These are phyloP conservation scores for Burhinus oedicnemus DNA, from an alignment of 2,113 vertebrate species.

Conservation along the genomic window DNA sequence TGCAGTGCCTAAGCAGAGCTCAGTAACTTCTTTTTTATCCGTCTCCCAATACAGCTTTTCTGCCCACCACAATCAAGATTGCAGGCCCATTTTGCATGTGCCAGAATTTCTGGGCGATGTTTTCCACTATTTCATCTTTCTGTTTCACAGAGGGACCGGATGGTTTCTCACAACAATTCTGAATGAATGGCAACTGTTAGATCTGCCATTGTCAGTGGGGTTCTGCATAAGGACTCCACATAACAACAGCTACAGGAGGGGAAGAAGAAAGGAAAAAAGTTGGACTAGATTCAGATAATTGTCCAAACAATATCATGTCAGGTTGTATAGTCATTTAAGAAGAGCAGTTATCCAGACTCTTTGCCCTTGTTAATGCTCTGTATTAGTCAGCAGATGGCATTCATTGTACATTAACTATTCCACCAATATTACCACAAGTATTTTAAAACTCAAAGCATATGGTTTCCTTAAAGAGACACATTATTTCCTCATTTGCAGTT, in stretches of 20 bases:
- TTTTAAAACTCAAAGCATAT: conserved; percentile 71
- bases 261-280: neutral
- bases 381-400: conserved; percentile 80
- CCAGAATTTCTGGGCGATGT: neutral
- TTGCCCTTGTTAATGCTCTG: conserved; percentile 68
- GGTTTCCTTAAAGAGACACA: conserved; percentile 69
- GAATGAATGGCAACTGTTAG: neutral
- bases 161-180: neutral
- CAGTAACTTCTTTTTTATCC: neutral
- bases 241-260: neutral
- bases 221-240: neutral
- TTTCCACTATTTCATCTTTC: neutral
- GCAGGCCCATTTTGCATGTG: neutral
- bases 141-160: rapidly evolving
- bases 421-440: conserved; percentile 21
- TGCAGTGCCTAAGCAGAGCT: neutral
- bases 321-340: conserved; percentile 34
- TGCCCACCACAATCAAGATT: neutral
- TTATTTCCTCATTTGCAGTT: conserved; percentile 75
- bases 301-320: neutral
- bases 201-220: neutral
- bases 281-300: conserved; percentile 19
- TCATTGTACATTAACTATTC: conserved; percentile 61
- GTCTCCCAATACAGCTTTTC: neutral
- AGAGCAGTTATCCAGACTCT: conserved; percentile 34